These are phyloP conservation scores for Cantharis rufa DNA, from an alignment of 2,888 invertebrate genomes.

Conservation along the genomic window DNA sequence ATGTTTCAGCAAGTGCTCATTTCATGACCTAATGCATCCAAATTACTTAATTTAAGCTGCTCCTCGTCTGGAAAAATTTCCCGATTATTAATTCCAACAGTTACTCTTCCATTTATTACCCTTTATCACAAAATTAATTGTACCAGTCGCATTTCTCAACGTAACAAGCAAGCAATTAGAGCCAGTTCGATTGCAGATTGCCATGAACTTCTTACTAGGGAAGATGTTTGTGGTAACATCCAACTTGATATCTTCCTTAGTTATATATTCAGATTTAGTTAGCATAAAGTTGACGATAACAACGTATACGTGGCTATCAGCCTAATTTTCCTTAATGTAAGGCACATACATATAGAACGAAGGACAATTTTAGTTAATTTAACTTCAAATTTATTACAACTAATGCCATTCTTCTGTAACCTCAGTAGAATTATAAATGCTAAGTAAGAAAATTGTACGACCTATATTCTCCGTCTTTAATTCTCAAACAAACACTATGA, in stretches of 20 bases:
- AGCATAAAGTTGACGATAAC: conserved; percentile 3
- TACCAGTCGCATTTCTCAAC: conserved; percentile 21
- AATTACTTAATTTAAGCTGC: neutral
- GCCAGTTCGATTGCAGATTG: conserved; percentile 23
- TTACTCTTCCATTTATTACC: conserved; percentile 19
- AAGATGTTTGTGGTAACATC: conserved; percentile 20
- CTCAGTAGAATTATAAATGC: conserved; percentile 4
- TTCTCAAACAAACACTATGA: conserved; percentile 22
- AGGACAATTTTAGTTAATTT: conserved; percentile 7
- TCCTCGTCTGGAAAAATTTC: neutral
- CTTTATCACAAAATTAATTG: conserved; percentile 20
- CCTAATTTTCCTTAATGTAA: conserved; percentile 6
- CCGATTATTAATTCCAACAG: conserved; percentile 8
- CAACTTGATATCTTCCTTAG: conserved; percentile 17
- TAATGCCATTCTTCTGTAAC: conserved; percentile 14
- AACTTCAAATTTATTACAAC: conserved; percentile 10
- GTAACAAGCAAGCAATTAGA: conserved; percentile 24
- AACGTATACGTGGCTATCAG: neutral
- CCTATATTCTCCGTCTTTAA: conserved; percentile 11
- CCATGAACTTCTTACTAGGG: conserved; percentile 16
- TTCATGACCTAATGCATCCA: neutral
- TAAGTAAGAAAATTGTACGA: conserved; percentile 13
- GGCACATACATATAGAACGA: neutral
- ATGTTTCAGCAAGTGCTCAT: neutral
- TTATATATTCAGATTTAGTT: conserved; percentile 1